A percentile compares a stretch with the other conserved stretches of the same genome.
These are phyloP conservation scores for Sardinella longiceps DNA, from an alignment of 2,797 vertebrate genomes.

Conservation along the genomic window DNA sequence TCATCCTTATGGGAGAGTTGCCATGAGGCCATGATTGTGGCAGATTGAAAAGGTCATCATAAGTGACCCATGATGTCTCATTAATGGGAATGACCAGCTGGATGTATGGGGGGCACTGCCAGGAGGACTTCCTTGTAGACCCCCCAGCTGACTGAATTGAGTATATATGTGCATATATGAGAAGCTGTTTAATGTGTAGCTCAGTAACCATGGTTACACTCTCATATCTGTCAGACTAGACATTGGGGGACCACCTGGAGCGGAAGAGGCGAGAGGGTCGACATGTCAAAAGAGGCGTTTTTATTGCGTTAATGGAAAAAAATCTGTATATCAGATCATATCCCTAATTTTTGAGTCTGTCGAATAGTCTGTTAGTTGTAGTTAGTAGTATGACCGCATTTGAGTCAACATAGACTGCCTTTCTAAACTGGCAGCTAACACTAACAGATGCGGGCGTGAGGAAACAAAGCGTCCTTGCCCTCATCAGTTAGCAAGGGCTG, in stretches of 20 bases:
- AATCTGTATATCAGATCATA: too few relatives aligned
- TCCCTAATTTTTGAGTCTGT: too few relatives aligned
- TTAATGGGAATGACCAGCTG: not conserved
- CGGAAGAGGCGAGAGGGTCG: not conserved
- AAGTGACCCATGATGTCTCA: conserved; percentile 1
- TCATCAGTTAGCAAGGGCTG: too few relatives aligned
- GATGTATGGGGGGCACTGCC: not conserved
- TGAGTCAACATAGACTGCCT: too few relatives aligned
- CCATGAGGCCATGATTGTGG: not conserved
- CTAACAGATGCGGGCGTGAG: too few relatives aligned
- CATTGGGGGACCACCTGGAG: not conserved
- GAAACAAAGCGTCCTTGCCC: too few relatives aligned
- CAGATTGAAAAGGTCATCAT: not conserved
- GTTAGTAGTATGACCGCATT: too few relatives aligned
- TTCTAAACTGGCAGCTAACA: too few relatives aligned
- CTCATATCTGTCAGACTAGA: not conserved
- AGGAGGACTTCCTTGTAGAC: not conserved
- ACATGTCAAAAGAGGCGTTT: not conserved
- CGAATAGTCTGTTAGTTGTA: too few relatives aligned
- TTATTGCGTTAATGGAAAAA: not conserved
- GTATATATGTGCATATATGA: conserved; percentile 38
- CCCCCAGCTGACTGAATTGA: not conserved
- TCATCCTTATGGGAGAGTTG: not conserved
- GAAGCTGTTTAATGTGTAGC: conserved; percentile 26
- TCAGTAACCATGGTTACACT: not conserved